Conservation (phyloP, 2,888 invertebrate genomes). For the Ennomos quercinarius region DNA sequence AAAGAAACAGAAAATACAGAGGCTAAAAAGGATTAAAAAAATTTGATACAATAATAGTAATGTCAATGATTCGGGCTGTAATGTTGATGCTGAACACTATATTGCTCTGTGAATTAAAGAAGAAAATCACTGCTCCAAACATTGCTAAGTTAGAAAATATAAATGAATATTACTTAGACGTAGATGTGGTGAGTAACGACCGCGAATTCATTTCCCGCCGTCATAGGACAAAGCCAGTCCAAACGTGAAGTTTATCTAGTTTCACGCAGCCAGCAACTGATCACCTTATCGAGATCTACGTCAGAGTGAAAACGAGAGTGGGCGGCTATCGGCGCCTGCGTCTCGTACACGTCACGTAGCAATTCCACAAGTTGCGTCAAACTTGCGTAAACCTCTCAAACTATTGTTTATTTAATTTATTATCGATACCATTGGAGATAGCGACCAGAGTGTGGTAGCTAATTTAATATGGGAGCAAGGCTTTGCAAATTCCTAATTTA, state of each 20-base stretch:
- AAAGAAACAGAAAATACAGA: too few relatives aligned
- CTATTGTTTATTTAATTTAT: conserved; percentile 48
- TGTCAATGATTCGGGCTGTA: too few relatives aligned
- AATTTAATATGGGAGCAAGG: not conserved
- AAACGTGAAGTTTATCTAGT: conserved; percentile 41
- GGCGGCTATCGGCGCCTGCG: conserved; percentile 65
- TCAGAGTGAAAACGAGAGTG: conserved; percentile 70
- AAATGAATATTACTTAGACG: too few relatives aligned
- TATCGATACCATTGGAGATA: conserved; percentile 5
- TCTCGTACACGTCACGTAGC: conserved; percentile 54
- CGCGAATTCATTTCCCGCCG: not conserved
- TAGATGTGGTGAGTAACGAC: too few relatives aligned
- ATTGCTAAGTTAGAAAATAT: too few relatives aligned
- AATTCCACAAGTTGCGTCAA: conserved; percentile 57
- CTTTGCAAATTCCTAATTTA: too few relatives aligned
- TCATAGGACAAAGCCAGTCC: conserved; percentile 7
- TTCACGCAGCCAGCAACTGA: conserved; percentile 47
- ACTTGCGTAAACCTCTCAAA: conserved; percentile 54
- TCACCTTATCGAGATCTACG: conserved; percentile 66
- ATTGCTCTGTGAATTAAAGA: too few relatives aligned
- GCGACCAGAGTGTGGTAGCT: not conserved
- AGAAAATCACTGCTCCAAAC: too few relatives aligned
- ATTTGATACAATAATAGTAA: too few relatives aligned
- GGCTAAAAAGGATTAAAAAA: too few relatives aligned
- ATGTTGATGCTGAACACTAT: too few relatives aligned